Percentiles rank a stretch among this genome's conserved stretches.
phyloP scores from a whole-genome alignment of 2,113 vertebrate genomes.

The Phaethornis superciliosus region DNA sequence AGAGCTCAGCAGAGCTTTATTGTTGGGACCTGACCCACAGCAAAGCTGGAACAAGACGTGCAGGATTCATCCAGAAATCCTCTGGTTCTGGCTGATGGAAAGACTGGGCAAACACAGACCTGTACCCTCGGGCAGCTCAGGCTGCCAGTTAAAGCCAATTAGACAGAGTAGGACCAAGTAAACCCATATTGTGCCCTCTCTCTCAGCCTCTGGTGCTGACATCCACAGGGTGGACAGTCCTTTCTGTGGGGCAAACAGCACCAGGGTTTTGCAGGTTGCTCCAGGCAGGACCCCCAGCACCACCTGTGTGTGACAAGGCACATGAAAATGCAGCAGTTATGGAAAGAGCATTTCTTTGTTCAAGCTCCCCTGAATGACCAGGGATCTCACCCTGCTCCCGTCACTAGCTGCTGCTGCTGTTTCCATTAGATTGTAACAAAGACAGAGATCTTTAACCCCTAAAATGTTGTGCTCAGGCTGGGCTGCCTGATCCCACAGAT shows the following conservation, averaged over 20 bases:
- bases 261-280: too few species aligned
- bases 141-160: not conserved
- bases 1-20: not conserved
- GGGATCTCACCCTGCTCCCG: not conserved
- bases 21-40: not conserved
- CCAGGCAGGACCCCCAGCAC: not conserved
- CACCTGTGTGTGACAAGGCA: not conserved
- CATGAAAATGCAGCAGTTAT: not conserved
- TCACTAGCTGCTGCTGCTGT: not conserved
- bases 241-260: not conserved
- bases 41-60: not conserved
- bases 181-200: not conserved
- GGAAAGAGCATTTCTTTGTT: not conserved
- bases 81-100: not conserved
- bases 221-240: not conserved
- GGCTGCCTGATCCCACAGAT: not conserved
- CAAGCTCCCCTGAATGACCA: not conserved
- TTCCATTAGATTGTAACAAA: not conserved
- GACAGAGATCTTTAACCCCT: not conserved
- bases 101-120: accelerated
- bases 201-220: not conserved
- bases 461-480: not conserved
- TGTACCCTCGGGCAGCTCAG: not conserved
- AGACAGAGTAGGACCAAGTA: not conserved
- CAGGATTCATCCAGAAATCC: not conserved